Evolutionary conservation across 2,888 invertebrate genomes (phyloP), one percentile per base, ranked within the genome.

Genomic region (Cryptus armator): DNA sequence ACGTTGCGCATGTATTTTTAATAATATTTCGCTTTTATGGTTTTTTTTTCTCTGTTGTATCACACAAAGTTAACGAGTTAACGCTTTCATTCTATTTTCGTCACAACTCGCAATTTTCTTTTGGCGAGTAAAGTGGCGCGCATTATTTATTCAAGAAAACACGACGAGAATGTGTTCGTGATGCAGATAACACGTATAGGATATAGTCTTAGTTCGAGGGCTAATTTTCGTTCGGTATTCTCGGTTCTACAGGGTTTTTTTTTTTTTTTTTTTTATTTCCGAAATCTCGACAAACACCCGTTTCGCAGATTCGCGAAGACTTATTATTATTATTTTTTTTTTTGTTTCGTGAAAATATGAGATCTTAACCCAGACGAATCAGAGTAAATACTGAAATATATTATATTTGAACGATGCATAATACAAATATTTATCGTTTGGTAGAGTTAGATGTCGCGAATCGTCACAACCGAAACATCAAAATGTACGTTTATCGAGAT

Each of bases 21-120:
- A 68, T 48, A 77, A 62, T 32, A 62, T 62, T 77, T 62, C 12
- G 84, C 74, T 81, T 81, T 51, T 51, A 66, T 29, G 59, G n/a
- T n/a, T 29, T 70, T 67, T 59, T 53, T 62, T 77, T 29, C 29
- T 62, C 32, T 62, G 14, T 62, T 7, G 32, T 32, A n/a, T 62
- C 62, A 62, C n/a, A 48, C 62, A 14, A 62, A 56, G 62, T 32
- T 37, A 37, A 62, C 62, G 62, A 29, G 32, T 14, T 3, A 59
- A 16, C 10, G n/a, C 32, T 62, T 29, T 32, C 12, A 14, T 4
- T 29, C 29, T 6, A 62, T 29, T 56, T 12, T 56, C 24, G 56
- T 56, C 12, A 24, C 29, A 3, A 29, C n/a, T 62, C 32, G 62
- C 24, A 29, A 29, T 32, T 12, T 12, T 12, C 3, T 48, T 48